phyloP scores from a whole-genome alignment of 1,140 invertebrate species.

The Trachymyrmex septentrionalis region DNA sequence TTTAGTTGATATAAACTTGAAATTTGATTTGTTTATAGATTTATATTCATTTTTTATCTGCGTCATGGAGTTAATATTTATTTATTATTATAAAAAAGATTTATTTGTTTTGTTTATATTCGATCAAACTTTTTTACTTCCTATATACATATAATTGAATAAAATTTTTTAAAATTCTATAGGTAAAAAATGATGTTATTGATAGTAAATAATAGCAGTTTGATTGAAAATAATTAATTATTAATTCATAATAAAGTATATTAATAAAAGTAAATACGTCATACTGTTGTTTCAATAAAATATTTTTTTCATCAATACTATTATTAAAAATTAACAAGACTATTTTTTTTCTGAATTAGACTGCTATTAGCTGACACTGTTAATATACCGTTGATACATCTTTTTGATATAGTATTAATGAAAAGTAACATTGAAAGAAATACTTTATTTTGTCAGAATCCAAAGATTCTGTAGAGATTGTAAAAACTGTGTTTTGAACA shows the following conservation, averaged over 20 bases:
- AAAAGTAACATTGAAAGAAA: not conserved
- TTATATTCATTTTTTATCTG: not conserved
- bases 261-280: not conserved
- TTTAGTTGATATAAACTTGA: not conserved
- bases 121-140: no score
- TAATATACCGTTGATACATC: not conserved
- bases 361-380: not conserved
- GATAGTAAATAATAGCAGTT: not conserved
- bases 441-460: not conserved
- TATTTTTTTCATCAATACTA: not conserved
- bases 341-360: not conserved
- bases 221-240: not conserved
- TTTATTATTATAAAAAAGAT: not conserved
- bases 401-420: not conserved
- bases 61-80: not conserved
- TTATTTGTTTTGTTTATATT: not conserved
- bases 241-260: not conserved
- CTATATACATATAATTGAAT: not conserved
- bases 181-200: not conserved
- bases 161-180: not conserved
- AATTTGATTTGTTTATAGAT: not conserved
- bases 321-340: not conserved
- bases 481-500: constrained; percentile 7
- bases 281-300: not conserved
- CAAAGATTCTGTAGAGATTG: constrained; percentile 1